A percentile compares a stretch with the other conserved stretches of the same genome.
Conservation (phyloP, 2,113 vertebrate genomes). For the Carassius carassius region DNA sequence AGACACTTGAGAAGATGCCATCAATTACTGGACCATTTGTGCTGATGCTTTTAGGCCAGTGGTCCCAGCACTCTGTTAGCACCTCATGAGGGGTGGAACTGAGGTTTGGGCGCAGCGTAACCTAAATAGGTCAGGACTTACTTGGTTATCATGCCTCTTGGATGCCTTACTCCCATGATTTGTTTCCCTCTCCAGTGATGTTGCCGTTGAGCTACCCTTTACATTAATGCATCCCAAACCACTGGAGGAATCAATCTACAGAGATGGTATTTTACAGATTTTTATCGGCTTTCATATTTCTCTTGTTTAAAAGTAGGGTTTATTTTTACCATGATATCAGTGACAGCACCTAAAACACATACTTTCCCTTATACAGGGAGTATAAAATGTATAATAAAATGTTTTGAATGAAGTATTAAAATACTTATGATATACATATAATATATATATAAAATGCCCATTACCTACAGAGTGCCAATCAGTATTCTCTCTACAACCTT, state of each 20-base stretch:
- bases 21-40: constrained; percentile 15
- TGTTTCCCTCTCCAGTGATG: constrained; percentile 78
- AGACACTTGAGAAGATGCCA: constrained; percentile 20
- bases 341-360: background rate
- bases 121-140: background rate
- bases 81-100: background rate
- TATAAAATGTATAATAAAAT: background rate
- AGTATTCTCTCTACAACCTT: constrained; percentile 18
- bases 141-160: background rate
- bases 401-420: too few species aligned
- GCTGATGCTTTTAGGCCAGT: constrained; percentile 23
- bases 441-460: too few species aligned
- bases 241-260: constrained; percentile 80
- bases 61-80: constrained; percentile 15
- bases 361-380: background rate
- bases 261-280: constrained; percentile 78
- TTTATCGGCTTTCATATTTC: constrained; percentile 9
- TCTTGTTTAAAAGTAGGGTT: background rate
- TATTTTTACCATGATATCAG: background rate
- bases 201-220: constrained; percentile 92
- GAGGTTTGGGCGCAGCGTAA: background rate
- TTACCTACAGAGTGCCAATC: background rate
- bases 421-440: too few species aligned
- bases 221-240: constrained; percentile 96
- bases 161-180: background rate